A percentile compares a stretch with the other conserved stretches of the same genome.
Conservation (phyloP, 2,113 vertebrate genomes). For the Arvicanthis niloticus region DNA sequence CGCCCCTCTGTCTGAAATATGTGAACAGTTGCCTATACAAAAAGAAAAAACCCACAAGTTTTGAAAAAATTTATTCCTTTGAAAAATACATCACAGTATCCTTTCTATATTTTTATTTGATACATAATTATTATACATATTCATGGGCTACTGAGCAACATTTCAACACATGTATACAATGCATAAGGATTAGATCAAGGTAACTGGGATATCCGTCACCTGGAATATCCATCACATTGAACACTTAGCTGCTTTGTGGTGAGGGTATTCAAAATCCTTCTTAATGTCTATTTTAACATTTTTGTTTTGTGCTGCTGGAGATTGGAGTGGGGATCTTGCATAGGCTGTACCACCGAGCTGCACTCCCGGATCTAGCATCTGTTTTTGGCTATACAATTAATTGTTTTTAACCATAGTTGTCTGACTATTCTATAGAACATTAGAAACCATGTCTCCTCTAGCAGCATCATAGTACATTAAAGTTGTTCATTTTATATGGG, state of each 20-base stretch:
- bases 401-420: not conserved
- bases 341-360: not conserved
- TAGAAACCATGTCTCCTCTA: no score
- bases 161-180: not conserved
- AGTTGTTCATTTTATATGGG: conserved; percentile 27
- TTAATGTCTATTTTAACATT: not conserved
- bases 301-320: not conserved
- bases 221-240: not conserved
- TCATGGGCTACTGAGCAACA: not conserved
- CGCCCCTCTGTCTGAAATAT: not conserved
- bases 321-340: not conserved
- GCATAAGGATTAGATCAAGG: not conserved
- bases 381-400: not conserved
- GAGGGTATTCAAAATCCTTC: not conserved
- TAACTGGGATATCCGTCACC: not conserved
- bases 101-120: not conserved
- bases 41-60: not conserved
- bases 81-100: not conserved
- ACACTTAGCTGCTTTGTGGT: not conserved
- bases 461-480: not conserved
- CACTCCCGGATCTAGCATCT: not conserved
- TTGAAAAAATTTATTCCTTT: not conserved
- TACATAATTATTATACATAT: not conserved
- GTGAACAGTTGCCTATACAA: not conserved
- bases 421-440: not conserved